Evolutionary conservation across 53 echinoderm and acorn worm species (phyloP).

Genomic region (Stichopus horrens): DNA sequence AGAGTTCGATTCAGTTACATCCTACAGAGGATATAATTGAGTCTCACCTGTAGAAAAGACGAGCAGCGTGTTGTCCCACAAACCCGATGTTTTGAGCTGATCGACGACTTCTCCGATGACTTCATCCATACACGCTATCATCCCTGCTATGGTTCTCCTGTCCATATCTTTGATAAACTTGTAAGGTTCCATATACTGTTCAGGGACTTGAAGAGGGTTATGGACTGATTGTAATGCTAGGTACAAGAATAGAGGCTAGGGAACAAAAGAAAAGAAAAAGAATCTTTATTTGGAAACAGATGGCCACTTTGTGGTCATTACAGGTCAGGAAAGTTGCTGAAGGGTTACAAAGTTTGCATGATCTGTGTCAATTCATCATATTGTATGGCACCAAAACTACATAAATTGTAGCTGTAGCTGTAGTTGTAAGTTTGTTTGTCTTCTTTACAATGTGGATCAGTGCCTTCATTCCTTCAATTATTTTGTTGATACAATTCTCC

Average conservation of each 20-base stretch:
- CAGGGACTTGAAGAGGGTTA: slow-evolving; percentile 80
- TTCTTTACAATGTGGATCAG: no score
- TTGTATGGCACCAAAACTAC: no score
- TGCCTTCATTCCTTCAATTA: no score
- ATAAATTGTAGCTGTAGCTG: no score
- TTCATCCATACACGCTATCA: slow-evolving; percentile 85
- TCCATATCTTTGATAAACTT: slow-evolving; percentile 50
- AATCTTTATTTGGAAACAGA: no score
- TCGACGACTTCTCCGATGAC: slow-evolving; percentile 70
- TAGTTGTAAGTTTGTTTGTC: no score
- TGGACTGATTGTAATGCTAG: slow-evolving; percentile 82
- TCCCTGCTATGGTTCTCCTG: slow-evolving; percentile 66
- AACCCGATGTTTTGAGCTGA: slow-evolving; percentile 49
- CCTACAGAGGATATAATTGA: neutral
- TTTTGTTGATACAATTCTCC: no score
- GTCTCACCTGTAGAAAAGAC: slow-evolving; percentile 80
- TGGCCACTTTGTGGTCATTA: no score
- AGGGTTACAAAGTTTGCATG: no score
- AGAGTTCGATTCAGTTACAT: no score
- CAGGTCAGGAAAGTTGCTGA: no score
- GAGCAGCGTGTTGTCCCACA: slow-evolving; percentile 79
- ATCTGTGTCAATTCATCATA: no score
- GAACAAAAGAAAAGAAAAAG: neutral
- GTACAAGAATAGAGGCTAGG: slow-evolving; percentile 79
- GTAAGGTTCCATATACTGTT: slow-evolving; percentile 61